Conservation (phyloP, 1,140 invertebrate species). For the Teleopsis dalmanni region DNA sequence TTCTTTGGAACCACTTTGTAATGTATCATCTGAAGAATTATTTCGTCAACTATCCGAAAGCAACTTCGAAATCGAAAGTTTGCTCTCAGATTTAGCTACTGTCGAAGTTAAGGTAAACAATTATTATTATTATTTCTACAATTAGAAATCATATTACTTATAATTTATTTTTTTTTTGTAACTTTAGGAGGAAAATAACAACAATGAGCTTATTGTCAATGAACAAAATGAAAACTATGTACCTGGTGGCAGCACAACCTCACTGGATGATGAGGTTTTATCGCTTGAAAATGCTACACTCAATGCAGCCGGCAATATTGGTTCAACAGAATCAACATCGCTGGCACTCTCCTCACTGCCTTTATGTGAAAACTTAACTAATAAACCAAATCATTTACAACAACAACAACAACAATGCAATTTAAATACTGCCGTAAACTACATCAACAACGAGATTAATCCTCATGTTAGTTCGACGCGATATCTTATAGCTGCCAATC, state of each 20-base stretch:
- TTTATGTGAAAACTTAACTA: not conserved
- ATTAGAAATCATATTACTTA: constrained; percentile 4
- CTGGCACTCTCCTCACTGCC: constrained; percentile 3
- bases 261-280: not conserved
- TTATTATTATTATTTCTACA: not conserved
- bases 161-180: constrained; percentile 3
- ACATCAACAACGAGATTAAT: constrained; percentile 12
- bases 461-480: constrained; percentile 15
- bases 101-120: constrained; percentile 48
- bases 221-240: constrained; percentile 1
- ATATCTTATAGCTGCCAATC: constrained; percentile 37
- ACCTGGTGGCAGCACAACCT: not conserved
- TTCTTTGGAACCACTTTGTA: constrained; percentile 38
- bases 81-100: constrained; percentile 49
- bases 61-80: constrained; percentile 49
- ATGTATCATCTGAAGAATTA: constrained; percentile 42
- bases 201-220: constrained; percentile 3
- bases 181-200: constrained; percentile 44
- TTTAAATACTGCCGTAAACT: constrained; percentile 9
- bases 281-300: not conserved
- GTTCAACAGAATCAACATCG: not conserved
- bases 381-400: constrained; percentile 13
- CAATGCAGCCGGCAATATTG: constrained; percentile 1
- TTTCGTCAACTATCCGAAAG: constrained; percentile 42
- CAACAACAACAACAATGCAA: constrained; percentile 5